phyloP scores from a whole-genome alignment of 1,140 invertebrate genomes.

The Kradibia gibbosae region DNA sequence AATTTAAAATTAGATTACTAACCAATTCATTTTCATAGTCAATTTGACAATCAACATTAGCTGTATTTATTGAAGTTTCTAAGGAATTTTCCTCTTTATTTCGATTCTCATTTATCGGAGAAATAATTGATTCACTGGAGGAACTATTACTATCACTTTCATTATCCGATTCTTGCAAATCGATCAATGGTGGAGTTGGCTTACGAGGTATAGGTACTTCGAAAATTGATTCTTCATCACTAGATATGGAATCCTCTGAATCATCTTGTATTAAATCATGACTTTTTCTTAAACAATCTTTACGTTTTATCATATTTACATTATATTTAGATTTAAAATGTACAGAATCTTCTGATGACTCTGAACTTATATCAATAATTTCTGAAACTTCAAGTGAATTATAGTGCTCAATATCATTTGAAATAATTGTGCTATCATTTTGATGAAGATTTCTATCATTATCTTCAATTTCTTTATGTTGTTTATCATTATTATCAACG shows the following conservation, averaged over 20 bases:
- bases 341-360: constrained; percentile 36
- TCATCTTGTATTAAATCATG: constrained; percentile 29
- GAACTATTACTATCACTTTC: constrained; percentile 30
- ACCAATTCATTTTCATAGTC: constrained; percentile 54
- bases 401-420: constrained; percentile 32
- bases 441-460: constrained; percentile 20
- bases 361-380: constrained; percentile 50
- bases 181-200: constrained; percentile 61
- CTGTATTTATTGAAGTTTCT: not conserved
- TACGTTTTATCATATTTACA: constrained; percentile 23
- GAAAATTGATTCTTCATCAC: constrained; percentile 65
- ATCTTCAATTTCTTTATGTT: not conserved
- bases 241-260: constrained; percentile 48
- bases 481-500: not conserved
- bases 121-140: not conserved
- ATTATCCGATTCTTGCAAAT: constrained; percentile 61
- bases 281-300: constrained; percentile 33
- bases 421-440: constrained; percentile 24
- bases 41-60: not conserved
- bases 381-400: constrained; percentile 6
- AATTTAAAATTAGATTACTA: constrained; percentile 58
- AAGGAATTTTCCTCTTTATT: not conserved
- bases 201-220: constrained; percentile 68
- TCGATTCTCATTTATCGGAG: not conserved
- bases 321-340: constrained; percentile 45